These are phyloP conservation scores for Morbakka virulenta DNA, from an alignment of 30 jellyfish, hydroid and myxozoan genomes.

Conservation along the genomic window DNA sequence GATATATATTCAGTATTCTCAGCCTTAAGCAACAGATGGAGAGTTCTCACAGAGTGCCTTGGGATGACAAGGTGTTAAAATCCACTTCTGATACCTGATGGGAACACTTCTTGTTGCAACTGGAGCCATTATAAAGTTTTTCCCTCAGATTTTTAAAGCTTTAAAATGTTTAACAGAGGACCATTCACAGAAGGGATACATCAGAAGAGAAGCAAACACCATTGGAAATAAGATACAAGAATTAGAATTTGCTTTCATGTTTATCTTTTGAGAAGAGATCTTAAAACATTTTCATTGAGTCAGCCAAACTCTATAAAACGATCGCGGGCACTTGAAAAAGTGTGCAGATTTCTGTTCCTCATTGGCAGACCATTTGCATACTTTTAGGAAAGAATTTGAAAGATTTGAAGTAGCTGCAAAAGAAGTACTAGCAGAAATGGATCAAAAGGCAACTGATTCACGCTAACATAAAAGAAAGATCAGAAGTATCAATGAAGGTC, in stretches of 20 bases:
- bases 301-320: background rate
- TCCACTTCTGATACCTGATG: no score
- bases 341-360: background rate
- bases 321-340: background rate
- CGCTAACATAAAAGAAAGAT: background rate
- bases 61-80: no score
- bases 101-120: no score
- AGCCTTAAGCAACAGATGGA: no score
- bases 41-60: no score
- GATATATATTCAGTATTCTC: no score
- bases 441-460: background rate
- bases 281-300: background rate
- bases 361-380: background rate
- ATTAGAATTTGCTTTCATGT: background rate
- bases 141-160: no score
- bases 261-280: background rate
- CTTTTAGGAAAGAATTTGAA: background rate
- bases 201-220: no score
- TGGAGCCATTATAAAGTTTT: no score
- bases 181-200: no score
- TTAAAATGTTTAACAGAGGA: no score
- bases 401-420: background rate
- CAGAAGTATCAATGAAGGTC: background rate
- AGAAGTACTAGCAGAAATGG: background rate
- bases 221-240: background rate